phyloP scores from a whole-genome alignment of 2,888 invertebrate genomes.

The Lasioglossum oenotherae region DNA sequence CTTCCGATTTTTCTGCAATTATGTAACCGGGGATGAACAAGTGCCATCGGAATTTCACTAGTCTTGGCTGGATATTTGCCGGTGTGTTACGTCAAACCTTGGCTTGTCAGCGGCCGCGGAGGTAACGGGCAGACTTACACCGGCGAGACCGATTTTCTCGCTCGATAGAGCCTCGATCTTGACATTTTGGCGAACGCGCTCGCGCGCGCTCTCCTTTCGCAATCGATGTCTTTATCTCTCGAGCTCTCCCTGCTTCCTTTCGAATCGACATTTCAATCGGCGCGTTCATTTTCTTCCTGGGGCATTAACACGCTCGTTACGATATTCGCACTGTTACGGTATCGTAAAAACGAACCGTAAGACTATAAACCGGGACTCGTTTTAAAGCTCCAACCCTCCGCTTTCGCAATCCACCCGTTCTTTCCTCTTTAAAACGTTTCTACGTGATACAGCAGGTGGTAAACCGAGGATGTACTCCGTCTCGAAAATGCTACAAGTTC shows the following conservation, averaged over 20 bases:
- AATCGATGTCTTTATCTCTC: slow-evolving; percentile 27
- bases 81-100: neutral
- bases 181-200: slow-evolving; percentile 34
- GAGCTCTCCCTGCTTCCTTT: neutral
- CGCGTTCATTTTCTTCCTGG: neutral
- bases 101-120: slow-evolving; percentile 1
- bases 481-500: neutral
- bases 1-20: slow-evolving; percentile 15
- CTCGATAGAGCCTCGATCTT: slow-evolving; percentile 48
- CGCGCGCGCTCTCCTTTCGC: slow-evolving; percentile 22
- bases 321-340: neutral
- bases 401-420: neutral
- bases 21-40: slow-evolving; percentile 1
- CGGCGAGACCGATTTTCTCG: slow-evolving; percentile 13
- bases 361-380: neutral
- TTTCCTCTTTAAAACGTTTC: neutral
- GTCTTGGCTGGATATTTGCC: neutral
- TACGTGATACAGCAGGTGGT: neutral
- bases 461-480: neutral
- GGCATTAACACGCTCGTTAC: neutral
- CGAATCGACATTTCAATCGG: slow-evolving; percentile 19
- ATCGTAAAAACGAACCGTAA: neutral
- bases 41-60: neutral
- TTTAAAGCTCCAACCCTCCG: neutral
- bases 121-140: neutral